These are phyloP conservation scores for Ypsolopha scabrella DNA, from an alignment of 2,888 invertebrate genomes.

Conservation along the genomic window DNA sequence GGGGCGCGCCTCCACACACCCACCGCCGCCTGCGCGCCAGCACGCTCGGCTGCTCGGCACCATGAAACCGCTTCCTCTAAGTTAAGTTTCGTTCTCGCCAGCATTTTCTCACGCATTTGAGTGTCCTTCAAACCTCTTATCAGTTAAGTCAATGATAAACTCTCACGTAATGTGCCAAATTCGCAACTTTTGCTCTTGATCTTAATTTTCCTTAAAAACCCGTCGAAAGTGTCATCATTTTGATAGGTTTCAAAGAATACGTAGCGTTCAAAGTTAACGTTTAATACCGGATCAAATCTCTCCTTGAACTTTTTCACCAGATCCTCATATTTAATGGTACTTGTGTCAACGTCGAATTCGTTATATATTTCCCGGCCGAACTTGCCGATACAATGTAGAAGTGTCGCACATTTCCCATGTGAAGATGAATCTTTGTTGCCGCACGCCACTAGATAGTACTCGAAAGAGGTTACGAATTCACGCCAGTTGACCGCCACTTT, in stretches of 20 bases:
- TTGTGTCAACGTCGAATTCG: constrained; percentile 6
- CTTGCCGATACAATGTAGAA: constrained; percentile 14
- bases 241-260: not conserved
- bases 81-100: not conserved
- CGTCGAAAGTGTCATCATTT: not conserved
- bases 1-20: not conserved
- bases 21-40: not conserved
- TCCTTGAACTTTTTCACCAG: not conserved
- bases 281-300: constrained; percentile 2
- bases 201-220: not conserved
- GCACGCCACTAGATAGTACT: too few species aligned
- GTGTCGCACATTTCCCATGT: constrained; percentile 12
- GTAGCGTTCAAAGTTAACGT: not conserved
- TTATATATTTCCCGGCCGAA: constrained; percentile 10
- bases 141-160: not conserved
- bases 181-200: not conserved
- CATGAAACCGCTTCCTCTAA: not conserved
- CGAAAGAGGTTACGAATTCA: too few species aligned
- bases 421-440: too few species aligned
- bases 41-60: too few species aligned
- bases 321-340: constrained; percentile 1
- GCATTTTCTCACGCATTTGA: not conserved
- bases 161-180: not conserved
- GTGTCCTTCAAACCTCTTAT: not conserved
- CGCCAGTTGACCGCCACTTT: too few species aligned